Evolutionary conservation across 2,797 vertebrate species (phyloP).

Genomic region (Rhyacichthys aspro): DNA sequence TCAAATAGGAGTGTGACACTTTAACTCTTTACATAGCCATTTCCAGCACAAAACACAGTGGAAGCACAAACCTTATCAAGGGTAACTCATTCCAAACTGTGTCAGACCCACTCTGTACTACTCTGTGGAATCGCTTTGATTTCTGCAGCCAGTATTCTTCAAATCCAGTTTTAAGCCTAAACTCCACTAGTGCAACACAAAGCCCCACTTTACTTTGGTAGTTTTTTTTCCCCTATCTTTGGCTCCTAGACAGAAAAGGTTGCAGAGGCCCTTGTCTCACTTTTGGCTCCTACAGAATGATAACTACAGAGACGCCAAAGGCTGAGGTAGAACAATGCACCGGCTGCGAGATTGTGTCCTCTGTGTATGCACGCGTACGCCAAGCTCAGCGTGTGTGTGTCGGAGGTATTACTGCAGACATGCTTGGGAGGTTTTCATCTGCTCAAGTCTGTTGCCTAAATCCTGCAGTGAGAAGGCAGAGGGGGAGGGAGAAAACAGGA

Average conservation of each 20-base stretch:
- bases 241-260: slow-evolving; percentile 38
- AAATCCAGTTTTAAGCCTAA: slow-evolving; percentile 25
- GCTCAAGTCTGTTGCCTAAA: slow-evolving; percentile 69
- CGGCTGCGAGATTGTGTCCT: slow-evolving; percentile 42
- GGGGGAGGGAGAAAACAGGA: slow-evolving; percentile 43
- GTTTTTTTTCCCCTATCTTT: slow-evolving; percentile 30
- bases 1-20: no score
- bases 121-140: not conserved
- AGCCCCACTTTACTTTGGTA: slow-evolving; percentile 34
- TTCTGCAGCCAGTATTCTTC: slow-evolving; percentile 17
- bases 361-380: slow-evolving; percentile 21
- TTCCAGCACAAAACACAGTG: no score
- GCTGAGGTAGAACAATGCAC: slow-evolving; percentile 51
- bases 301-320: slow-evolving; percentile 49
- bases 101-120: no score
- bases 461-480: slow-evolving; percentile 56
- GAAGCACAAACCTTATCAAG: no score
- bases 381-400: slow-evolving; percentile 35
- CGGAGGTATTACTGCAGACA: slow-evolving; percentile 74
- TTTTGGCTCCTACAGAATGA: slow-evolving; percentile 59
- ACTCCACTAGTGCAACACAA: slow-evolving; percentile 16
- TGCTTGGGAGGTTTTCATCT: slow-evolving; percentile 76
- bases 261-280: slow-evolving; percentile 51
- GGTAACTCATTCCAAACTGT: no score
- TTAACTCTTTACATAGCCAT: no score